Percentiles rank a stretch among this genome's conserved stretches.
These are phyloP conservation scores for Hydraecia micacea DNA, from an alignment of 2,888 invertebrate species.

Conservation along the genomic window DNA sequence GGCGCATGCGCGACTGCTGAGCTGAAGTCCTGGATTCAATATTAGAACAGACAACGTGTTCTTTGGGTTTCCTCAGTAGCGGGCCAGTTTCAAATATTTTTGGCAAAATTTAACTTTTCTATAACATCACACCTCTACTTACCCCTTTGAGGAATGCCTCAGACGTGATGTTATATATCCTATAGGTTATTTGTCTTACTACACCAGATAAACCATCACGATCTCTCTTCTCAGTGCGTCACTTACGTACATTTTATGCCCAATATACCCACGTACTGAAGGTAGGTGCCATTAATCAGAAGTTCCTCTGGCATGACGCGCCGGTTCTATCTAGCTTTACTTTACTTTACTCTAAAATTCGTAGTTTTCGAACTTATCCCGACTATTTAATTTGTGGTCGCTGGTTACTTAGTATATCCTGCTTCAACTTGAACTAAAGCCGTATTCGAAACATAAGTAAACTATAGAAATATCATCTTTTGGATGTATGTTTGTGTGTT, in stretches of 20 bases:
- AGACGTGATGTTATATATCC: background rate
- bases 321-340: conserved; percentile 1
- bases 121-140: background rate
- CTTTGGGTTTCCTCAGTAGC: background rate
- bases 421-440: background rate
- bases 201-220: background rate
- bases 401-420: background rate
- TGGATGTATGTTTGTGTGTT: background rate
- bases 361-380: background rate
- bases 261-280: background rate
- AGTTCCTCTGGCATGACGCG: conserved; percentile 14
- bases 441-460: background rate
- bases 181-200: no score
- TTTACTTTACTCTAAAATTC: background rate
- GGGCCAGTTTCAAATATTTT: background rate
- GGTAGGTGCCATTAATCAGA: conserved; percentile 32
- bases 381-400: conserved; percentile 22
- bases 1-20: background rate
- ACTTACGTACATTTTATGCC: background rate
- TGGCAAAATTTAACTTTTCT: background rate
- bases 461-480: background rate
- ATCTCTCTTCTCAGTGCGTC: background rate
- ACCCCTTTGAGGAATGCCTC: background rate
- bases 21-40: background rate
- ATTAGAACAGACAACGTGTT: background rate